Percentiles rank a stretch among this genome's conserved stretches.
Evolutionary conservation across 2,888 invertebrate genomes (phyloP).

Genomic region (Cetonia aurata): DNA sequence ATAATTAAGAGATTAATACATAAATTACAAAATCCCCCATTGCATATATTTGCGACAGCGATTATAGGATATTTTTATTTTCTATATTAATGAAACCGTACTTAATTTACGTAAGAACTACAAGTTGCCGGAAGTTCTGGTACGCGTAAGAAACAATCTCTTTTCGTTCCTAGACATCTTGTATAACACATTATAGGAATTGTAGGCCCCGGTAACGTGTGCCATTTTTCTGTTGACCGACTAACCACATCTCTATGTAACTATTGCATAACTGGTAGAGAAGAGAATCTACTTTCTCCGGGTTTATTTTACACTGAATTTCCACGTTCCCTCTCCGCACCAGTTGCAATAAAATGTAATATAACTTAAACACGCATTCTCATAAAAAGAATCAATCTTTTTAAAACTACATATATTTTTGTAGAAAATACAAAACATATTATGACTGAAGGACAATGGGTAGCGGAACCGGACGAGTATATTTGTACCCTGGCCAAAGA

Average conservation of each 20-base stretch:
- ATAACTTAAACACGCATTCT: too few relatives aligned
- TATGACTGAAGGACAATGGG: conserved; percentile 65
- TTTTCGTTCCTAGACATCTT: conserved; percentile 2
- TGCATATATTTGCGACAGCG: too few relatives aligned
- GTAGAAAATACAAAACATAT: conserved; percentile 17
- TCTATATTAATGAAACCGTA: not conserved
- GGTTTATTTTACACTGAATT: not conserved
- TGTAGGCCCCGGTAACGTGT: conserved; percentile 14
- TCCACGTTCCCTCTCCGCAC: conserved; percentile 13
- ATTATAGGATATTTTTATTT: not conserved
- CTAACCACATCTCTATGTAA: conserved; percentile 31
- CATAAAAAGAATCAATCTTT: too few relatives aligned
- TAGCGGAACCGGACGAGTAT: conserved; percentile 76
- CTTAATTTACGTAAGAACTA: not conserved
- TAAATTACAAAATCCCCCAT: conserved; percentile 14
- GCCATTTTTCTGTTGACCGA: conserved; percentile 36
- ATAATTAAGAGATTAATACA: too few relatives aligned
- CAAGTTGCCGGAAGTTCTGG: too few relatives aligned
- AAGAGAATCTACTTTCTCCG: conserved; percentile 34
- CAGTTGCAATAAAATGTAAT: too few relatives aligned
- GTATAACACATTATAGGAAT: conserved; percentile 2
- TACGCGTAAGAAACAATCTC: not conserved
- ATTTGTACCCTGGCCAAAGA: conserved; percentile 73
- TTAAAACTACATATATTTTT: too few relatives aligned
- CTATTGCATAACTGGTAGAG: conserved; percentile 21